Evolutionary conservation across 2,797 vertebrate species (phyloP), one percentile per base, ranked within the genome.

Genomic region (Parauchenoglanis punctatus): DNA sequence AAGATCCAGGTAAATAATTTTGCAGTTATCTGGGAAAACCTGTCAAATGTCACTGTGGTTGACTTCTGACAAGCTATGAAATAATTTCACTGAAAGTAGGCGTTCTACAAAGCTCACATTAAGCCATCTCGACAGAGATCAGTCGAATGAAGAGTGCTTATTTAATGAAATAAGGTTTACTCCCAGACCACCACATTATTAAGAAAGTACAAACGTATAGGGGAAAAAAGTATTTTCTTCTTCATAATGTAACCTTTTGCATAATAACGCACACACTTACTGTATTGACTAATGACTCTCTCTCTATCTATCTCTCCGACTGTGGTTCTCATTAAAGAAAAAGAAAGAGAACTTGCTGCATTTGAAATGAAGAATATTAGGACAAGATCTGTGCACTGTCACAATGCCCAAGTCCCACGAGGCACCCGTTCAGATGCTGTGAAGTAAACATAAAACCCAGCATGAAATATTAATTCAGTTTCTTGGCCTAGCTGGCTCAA

Each of bases 391-490:
- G 17, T 58, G 76, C 1, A 54, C 54, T 40, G 31, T 80, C 77
- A 23, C 56, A 59, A 80, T 59, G 18, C 54, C 54, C 25, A 20
- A 78, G 18, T 78, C 76, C 18, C 54, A 80, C 77, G 12, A 59
- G 56, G 56, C 56, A 31, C 31, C 10, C 10, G 31, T 40, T 80
- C 56, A 13, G 56, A 40, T 80, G 77, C 77, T 40, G 56, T 59
- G 56, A 59, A 59, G 31, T 58, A 80, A 80, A 80, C 77, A 80
- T 23, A 59, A 35, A 59, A 3, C 77, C 11, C 10, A 25, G 31
- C 54, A 59, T 59, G 56, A 80, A 80, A 80, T 80, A 80, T 59
- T 80, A 11, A 80, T 78, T 78, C 18, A 0, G 52, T 23, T 78
- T 78, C 75, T 18, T 78, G 31, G n/a, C 52, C 28, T 56, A 18